Conservation (phyloP, 2,113 vertebrate species). For the Mellivora capensis region DNA sequence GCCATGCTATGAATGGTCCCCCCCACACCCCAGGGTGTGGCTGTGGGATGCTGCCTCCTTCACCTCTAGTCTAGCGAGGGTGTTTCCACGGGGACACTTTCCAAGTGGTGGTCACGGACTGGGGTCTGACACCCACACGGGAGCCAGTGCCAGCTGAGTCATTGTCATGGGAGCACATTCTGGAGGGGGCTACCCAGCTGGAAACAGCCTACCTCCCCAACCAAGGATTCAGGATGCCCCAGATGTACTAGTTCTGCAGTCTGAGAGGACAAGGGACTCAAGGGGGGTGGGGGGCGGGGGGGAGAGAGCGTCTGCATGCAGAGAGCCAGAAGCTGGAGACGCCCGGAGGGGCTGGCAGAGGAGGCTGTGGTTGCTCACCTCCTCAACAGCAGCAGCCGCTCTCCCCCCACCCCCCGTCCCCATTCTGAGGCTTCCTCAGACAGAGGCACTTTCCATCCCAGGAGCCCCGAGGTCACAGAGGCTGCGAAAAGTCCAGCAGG, state of each 20-base stretch:
- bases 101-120: not conserved
- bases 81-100: not conserved
- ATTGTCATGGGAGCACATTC: not conserved
- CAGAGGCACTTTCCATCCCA: not conserved
- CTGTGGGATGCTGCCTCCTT: not conserved
- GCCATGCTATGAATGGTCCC: not conserved
- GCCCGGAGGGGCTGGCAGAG: not conserved
- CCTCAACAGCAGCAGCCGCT: not conserved
- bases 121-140: not conserved
- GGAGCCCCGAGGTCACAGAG: not conserved
- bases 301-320: not conserved
- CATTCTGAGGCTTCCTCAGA: not conserved
- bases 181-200: not conserved
- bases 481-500: not conserved
- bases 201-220: not conserved
- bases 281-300: no score
- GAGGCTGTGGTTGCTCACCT: not conserved
- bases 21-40: fast-evolving
- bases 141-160: not conserved
- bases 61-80: not conserved
- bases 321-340: not conserved
- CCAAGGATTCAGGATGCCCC: not conserved
- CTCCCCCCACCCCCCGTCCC: fast-evolving
- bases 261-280: not conserved
- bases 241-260: not conserved